Evolutionary conservation across 2,797 vertebrate species (phyloP).

Genomic region (Acomys russatus): DNA sequence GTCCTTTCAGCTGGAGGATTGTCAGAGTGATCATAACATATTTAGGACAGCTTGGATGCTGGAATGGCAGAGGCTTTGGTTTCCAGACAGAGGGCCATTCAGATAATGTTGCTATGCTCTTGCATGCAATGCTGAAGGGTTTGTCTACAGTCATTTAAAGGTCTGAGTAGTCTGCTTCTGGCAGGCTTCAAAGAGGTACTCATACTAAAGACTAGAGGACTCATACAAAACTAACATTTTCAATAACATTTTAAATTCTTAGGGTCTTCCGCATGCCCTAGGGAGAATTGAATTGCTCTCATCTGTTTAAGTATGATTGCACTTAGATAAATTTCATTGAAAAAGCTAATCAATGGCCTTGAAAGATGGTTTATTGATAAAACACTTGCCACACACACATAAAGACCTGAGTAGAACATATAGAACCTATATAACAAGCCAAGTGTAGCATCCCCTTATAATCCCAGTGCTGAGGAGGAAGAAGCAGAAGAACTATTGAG

Average conservation of each 20-base stretch:
- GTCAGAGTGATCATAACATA: background rate
- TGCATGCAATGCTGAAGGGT: background rate
- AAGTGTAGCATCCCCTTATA: background rate
- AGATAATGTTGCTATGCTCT: background rate
- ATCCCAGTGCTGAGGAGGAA: background rate
- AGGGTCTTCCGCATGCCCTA: background rate
- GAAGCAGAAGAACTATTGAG: background rate
- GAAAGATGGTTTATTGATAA: background rate
- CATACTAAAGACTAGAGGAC: too few relatives aligned
- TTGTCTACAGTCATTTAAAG: background rate
- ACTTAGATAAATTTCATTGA: background rate
- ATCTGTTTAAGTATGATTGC: background rate
- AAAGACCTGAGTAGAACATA: background rate
- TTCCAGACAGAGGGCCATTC: background rate
- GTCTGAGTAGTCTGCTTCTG: background rate
- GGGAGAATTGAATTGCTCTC: background rate
- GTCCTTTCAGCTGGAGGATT: background rate
- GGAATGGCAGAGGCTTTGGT: too few relatives aligned
- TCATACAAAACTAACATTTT: background rate
- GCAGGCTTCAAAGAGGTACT: background rate
- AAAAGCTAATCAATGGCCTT: background rate
- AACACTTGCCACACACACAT: background rate
- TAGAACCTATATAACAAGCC: background rate
- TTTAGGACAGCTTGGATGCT: background rate
- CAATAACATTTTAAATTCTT: background rate